A percentile compares a stretch with the other conserved stretches of the same genome.
Conservation (phyloP, 2,113 vertebrate genomes). For the Pogonocichla stellata region DNA sequence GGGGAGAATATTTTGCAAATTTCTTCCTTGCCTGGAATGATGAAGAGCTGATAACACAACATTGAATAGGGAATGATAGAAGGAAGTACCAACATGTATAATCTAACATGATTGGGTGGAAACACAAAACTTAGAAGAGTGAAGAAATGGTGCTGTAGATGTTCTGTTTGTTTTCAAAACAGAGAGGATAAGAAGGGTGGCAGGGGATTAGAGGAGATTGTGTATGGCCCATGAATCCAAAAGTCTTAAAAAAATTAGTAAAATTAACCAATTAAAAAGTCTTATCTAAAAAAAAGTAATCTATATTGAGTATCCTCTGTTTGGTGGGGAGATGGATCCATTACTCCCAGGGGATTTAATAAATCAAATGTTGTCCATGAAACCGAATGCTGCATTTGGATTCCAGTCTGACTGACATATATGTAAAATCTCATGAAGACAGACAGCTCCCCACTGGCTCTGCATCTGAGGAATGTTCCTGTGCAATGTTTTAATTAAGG, state of each 20-base stretch:
- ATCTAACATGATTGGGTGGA: not conserved
- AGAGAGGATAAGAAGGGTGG: not conserved
- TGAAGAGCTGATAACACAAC: not conserved
- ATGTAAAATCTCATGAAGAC: conserved; percentile 56
- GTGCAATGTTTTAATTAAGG: conserved; percentile 70
- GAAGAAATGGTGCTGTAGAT: not conserved
- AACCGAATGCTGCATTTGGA: not conserved
- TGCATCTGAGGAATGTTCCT: conserved; percentile 33
- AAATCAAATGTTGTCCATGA: not conserved
- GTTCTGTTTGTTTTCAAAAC: not conserved
- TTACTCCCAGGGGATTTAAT: not conserved
- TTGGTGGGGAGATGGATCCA: not conserved
- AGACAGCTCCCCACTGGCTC: conserved; percentile 58
- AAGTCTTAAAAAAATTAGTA: not conserved
- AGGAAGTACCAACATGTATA: not conserved
- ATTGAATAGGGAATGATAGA: not conserved
- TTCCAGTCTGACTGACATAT: conserved; percentile 34
- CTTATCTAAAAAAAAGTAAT: not conserved
- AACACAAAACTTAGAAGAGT: not conserved
- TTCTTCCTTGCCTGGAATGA: not conserved
- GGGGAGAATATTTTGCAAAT: not conserved
- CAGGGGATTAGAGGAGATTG: not conserved
- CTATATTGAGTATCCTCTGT: not conserved
- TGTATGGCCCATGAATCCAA: not conserved
- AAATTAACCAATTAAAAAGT: not conserved